A percentile compares a stretch with the other conserved stretches of the same genome.
Conservation (phyloP, 2,113 vertebrate species). For the human region DNA sequence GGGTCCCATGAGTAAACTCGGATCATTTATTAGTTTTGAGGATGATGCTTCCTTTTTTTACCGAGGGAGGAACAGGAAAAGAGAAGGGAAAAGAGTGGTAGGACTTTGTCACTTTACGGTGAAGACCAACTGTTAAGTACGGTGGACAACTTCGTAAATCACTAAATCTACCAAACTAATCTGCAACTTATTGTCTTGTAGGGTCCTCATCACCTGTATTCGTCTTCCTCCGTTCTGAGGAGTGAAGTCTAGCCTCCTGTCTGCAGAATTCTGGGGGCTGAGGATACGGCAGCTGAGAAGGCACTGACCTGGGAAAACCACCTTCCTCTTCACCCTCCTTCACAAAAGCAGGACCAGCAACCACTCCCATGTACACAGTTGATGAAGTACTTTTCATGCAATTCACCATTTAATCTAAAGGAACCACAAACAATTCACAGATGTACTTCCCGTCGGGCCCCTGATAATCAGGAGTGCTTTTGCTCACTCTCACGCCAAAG, state of each 20-base stretch:
- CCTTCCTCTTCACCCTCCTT: not conserved
- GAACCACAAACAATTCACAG: not conserved
- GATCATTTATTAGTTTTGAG: not conserved
- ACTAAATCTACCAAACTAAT: not conserved
- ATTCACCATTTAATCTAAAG: not conserved
- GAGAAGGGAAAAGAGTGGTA: not conserved
- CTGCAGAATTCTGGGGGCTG: not conserved
- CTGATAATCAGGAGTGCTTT: not conserved
- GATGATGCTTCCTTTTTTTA: not conserved
- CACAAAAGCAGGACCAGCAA: not conserved
- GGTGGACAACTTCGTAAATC: not conserved
- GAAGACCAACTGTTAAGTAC: not conserved
- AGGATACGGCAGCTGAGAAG: not conserved
- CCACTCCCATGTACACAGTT: not conserved
- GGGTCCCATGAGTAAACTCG: not conserved
- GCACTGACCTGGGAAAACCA: not conserved
- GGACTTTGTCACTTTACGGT: not conserved
- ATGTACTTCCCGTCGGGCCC: not conserved
- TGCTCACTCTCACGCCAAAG: not conserved
- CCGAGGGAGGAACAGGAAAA: not conserved
- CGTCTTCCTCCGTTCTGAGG: not conserved
- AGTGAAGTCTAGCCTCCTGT: not conserved
- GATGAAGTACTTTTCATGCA: not conserved
- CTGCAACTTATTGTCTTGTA: not conserved
- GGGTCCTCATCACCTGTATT: accelerated